Percentiles rank a stretch among this genome's conserved stretches.
Conservation (phyloP, 2,888 invertebrate genomes). For the Taenaris catops region DNA sequence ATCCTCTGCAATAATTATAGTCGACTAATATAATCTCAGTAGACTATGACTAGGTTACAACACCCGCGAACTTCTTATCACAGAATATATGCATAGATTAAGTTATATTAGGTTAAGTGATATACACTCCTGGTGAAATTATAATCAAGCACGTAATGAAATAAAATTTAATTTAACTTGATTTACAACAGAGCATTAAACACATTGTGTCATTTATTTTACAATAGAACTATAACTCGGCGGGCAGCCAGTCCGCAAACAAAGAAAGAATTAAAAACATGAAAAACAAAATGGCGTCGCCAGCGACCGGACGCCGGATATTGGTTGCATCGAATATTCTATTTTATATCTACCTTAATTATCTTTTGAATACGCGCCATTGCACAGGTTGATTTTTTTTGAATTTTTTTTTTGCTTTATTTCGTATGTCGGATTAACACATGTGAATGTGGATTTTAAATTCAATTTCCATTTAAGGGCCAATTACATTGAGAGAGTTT, state of each 20-base stretch:
- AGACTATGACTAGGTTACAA: no score
- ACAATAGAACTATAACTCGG: slow-evolving; percentile 7
- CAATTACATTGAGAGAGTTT: slow-evolving; percentile 9
- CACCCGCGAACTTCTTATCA: no score
- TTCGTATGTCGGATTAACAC: slow-evolving; percentile 6
- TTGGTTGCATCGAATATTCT: slow-evolving; percentile 62
- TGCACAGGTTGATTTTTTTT: slow-evolving; percentile 29
- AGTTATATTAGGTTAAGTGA: no score
- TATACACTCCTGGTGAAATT: no score
- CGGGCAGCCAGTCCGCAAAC: slow-evolving; percentile 13
- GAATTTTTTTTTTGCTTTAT: slow-evolving; percentile 10
- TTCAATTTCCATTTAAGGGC: slow-evolving; percentile 16
- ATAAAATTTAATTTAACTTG: no score
- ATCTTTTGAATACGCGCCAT: slow-evolving; percentile 46
- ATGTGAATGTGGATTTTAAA: slow-evolving; percentile 16
- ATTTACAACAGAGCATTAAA: no score
- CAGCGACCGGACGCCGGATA: slow-evolving; percentile 49
- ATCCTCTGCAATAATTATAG: no score
- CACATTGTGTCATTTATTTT: slow-evolving; percentile 11
- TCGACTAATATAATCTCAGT: no score
- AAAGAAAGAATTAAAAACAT: slow-evolving; percentile 34
- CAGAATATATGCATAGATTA: no score
- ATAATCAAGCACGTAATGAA: no score
- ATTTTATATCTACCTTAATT: slow-evolving; percentile 72
- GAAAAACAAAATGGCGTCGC: slow-evolving; percentile 46